Percentiles rank a stretch among this genome's conserved stretches.
phyloP scores from a whole-genome alignment of 2,888 invertebrate species.

The Thecocarcelia acutangulata region DNA sequence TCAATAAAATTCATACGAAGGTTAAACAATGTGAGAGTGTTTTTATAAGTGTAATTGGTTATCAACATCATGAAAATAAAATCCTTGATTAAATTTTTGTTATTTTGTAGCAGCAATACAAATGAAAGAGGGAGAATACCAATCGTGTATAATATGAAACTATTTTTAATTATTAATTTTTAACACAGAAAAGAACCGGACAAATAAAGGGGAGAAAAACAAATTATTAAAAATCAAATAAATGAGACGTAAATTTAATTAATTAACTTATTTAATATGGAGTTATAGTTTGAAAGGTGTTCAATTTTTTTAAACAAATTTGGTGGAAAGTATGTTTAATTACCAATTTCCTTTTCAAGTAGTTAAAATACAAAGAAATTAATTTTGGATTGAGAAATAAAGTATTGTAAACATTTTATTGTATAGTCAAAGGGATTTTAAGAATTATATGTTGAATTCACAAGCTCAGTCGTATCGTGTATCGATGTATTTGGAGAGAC shows the following conservation, averaged over 20 bases:
- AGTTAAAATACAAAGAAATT: too few relatives aligned
- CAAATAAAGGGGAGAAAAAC: background rate
- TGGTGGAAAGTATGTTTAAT: too few relatives aligned
- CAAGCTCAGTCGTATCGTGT: too few relatives aligned
- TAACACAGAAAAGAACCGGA: background rate
- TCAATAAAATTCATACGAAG: conserved; percentile 3
- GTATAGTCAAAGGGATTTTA: too few relatives aligned
- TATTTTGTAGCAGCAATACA: conserved; percentile 25
- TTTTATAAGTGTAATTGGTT: background rate
- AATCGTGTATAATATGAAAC: background rate
- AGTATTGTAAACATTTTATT: too few relatives aligned
- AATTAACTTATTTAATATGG: too few relatives aligned
- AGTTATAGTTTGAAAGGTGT: too few relatives aligned
- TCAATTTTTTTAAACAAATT: too few relatives aligned
- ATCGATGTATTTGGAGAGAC: too few relatives aligned
- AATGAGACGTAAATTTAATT: background rate
- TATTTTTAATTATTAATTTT: conserved; percentile 8
- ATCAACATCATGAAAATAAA: conserved; percentile 15
- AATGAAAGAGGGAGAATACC: background rate
- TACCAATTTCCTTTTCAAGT: too few relatives aligned
- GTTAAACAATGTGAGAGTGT: background rate
- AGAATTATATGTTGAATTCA: too few relatives aligned
- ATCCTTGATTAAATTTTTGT: conserved; percentile 36
- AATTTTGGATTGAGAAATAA: too few relatives aligned
- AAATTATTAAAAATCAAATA: background rate